phyloP scores from a whole-genome alignment of 2,113 vertebrate genomes.

The Martes martes region DNA sequence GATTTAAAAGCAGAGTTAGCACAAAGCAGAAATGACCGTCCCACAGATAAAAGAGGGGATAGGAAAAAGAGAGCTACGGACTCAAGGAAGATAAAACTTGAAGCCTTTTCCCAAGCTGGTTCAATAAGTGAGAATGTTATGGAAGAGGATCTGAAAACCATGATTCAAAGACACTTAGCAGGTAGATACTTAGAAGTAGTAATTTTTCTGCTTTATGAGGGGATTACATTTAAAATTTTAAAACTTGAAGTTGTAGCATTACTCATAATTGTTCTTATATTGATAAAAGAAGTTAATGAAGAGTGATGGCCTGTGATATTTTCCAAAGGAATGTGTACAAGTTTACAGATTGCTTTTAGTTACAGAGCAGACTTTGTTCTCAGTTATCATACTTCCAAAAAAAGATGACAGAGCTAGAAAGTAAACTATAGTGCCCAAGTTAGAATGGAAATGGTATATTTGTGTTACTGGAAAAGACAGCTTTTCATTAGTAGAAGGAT shows the following conservation, averaged over 20 bases:
- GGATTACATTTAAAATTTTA: slow-evolving; percentile 44
- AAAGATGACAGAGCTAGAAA: not conserved
- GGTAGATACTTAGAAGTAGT: slow-evolving; percentile 58
- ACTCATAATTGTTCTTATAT: not conserved
- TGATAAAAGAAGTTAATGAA: not conserved
- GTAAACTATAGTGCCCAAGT: not conserved
- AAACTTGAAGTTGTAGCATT: not conserved
- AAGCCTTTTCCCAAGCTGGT: not conserved
- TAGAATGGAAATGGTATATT: not conserved
- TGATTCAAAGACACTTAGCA: slow-evolving; percentile 31
- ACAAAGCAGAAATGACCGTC: slow-evolving; percentile 56
- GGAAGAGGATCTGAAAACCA: slow-evolving; percentile 29
- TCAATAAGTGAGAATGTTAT: slow-evolving; percentile 11
- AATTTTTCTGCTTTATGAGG: slow-evolving; percentile 45
- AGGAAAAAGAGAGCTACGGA: slow-evolving; percentile 41
- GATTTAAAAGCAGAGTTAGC: slow-evolving; percentile 54
- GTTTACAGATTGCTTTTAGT: not conserved
- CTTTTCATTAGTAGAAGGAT: not conserved
- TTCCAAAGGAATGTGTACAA: not conserved
- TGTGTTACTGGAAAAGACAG: not conserved
- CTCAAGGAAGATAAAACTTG: slow-evolving; percentile 55
- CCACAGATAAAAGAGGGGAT: slow-evolving; percentile 23
- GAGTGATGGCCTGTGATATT: not conserved
- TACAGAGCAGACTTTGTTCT: not conserved
- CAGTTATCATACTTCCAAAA: not conserved